Conservation (phyloP, 2,113 vertebrate species). For the Pseudopipra pipra region DNA sequence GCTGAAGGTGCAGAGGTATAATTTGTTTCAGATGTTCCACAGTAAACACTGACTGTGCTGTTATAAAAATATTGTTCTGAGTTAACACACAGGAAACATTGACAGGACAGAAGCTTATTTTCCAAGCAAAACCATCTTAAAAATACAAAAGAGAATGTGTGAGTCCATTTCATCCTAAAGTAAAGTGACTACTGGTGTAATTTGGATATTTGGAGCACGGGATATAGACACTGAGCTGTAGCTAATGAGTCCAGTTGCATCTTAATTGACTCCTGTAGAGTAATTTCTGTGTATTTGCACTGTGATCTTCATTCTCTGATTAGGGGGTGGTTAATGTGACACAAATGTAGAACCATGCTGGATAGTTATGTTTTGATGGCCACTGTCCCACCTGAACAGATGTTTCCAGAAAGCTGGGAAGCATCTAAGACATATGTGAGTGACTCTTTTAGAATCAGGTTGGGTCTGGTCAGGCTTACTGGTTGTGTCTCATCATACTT, state of each 20-base stretch:
- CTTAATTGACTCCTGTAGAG: background rate
- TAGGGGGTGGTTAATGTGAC: background rate
- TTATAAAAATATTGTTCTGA: conserved; percentile 19
- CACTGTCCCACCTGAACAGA: background rate
- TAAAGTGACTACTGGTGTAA: background rate
- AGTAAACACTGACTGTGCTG: background rate
- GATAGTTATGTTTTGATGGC: background rate
- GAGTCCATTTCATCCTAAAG: background rate
- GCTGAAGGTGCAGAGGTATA: background rate
- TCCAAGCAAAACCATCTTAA: background rate
- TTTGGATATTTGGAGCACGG: background rate
- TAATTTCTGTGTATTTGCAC: background rate
- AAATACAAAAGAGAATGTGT: background rate
- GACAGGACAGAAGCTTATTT: conserved; percentile 4
- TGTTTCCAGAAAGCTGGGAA: background rate
- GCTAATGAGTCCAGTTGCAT: background rate
- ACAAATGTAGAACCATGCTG: background rate
- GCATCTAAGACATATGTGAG: background rate
- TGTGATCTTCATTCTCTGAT: background rate
- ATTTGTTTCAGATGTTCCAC: conserved; percentile 16
- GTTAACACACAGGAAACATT: conserved; percentile 4
- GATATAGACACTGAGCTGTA: background rate
- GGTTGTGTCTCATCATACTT: background rate
- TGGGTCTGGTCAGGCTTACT: background rate
- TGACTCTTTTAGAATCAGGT: background rate